phyloP scores from a whole-genome alignment of 2,888 invertebrate genomes.

The Tinea pellionella region DNA sequence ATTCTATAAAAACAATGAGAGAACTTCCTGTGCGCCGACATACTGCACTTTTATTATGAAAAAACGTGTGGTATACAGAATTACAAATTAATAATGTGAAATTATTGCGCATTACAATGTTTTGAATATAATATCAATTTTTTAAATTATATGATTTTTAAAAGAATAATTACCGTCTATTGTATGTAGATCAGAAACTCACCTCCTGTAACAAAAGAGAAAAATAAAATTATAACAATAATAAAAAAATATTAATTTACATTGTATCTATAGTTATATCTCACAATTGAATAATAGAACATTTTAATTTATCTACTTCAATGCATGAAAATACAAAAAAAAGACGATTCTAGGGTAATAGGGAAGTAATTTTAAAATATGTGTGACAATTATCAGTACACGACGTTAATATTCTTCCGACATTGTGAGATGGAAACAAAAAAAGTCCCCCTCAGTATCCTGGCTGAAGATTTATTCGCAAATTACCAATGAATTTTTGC shows the following conservation, averaged over 20 bases:
- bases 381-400: constrained; percentile 70
- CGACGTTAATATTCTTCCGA: constrained; percentile 65
- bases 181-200: constrained; percentile 28
- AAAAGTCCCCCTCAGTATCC: constrained; percentile 47
- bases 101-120: no score
- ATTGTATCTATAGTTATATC: background rate
- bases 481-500: constrained; percentile 67
- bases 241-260: background rate
- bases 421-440: constrained; percentile 43
- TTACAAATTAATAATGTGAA: no score
- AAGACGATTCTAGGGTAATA: constrained; percentile 9
- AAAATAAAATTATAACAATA: constrained; percentile 17
- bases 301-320: background rate
- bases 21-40: constrained; percentile 31
- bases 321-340: background rate
- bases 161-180: background rate
- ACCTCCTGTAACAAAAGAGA: constrained; percentile 63
- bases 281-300: background rate
- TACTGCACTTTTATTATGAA: background rate
- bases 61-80: background rate
- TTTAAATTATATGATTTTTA: background rate
- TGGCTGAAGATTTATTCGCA: constrained; percentile 61
- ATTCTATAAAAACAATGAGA: constrained; percentile 40
- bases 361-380: constrained; percentile 59
- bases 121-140: background rate